phyloP scores from a whole-genome alignment of 2,113 vertebrate genomes.

The Coryphaenoides rupestris region DNA sequence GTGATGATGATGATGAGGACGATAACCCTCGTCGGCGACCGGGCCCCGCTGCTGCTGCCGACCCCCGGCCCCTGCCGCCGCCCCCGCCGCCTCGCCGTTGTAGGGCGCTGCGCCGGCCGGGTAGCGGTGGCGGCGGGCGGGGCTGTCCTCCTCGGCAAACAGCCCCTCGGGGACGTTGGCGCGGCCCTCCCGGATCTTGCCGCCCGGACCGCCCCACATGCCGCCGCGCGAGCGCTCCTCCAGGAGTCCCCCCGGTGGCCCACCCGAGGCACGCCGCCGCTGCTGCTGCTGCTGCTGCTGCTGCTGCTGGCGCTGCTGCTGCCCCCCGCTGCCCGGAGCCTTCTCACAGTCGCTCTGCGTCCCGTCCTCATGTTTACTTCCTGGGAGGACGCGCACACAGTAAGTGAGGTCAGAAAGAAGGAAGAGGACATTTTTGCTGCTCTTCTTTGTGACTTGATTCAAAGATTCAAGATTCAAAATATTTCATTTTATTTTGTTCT shows the following conservation, averaged over 20 bases:
- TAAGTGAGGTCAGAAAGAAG: neutral
- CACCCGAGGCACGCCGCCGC: no score
- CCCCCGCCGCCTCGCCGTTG: constrained; percentile 37
- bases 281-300: no score
- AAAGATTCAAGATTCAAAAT: no score
- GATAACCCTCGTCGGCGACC: constrained; percentile 50
- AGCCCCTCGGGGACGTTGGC: constrained; percentile 71
- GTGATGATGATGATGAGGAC: constrained; percentile 33
- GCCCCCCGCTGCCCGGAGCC: constrained; percentile 66
- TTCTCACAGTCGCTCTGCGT: constrained; percentile 97
- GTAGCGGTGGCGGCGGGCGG: constrained; percentile 68
- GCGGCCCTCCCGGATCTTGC: constrained; percentile 70
- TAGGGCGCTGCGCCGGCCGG: constrained; percentile 28
- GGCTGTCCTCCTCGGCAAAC: constrained; percentile 73
- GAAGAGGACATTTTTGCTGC: no score
- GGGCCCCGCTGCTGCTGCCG: constrained; percentile 30
- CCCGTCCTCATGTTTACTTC: constrained; percentile 94
- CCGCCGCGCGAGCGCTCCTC: constrained; percentile 81
- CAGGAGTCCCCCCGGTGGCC: constrained; percentile 70
- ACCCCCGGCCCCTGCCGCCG: constrained; percentile 26
- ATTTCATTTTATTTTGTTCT: no score
- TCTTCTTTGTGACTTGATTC: no score
- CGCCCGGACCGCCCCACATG: constrained; percentile 67
- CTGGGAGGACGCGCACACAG: constrained; percentile 52
- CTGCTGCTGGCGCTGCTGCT: constrained; percentile 74